These are phyloP conservation scores for Ips nitidus DNA, from an alignment of 1,140 invertebrate species.

Conservation along the genomic window DNA sequence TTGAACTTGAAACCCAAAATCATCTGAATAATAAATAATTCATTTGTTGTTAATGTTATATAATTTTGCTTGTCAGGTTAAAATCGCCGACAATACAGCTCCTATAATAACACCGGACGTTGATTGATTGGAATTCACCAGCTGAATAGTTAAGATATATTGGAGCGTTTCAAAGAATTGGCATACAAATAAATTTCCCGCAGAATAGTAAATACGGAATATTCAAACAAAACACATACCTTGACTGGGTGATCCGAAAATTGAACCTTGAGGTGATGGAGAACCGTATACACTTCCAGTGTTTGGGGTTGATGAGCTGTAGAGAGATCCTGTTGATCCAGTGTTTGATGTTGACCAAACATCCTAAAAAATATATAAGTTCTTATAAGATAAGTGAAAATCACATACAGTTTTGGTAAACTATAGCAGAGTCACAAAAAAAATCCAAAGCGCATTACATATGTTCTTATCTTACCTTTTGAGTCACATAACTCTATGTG, in stretches of 20 bases:
- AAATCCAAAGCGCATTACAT: neutral
- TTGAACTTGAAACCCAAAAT: too few species aligned
- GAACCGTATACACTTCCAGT: slow-evolving; percentile 50
- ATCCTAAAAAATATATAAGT: slow-evolving; percentile 21
- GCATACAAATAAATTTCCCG: neutral
- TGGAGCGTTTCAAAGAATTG: neutral
- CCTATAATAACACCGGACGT: neutral
- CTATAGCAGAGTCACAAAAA: too few species aligned
- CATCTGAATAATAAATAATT: too few species aligned
- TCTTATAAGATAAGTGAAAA: neutral
- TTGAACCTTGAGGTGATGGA: slow-evolving; percentile 49
- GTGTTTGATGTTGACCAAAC: slow-evolving; percentile 31
- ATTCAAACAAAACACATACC: slow-evolving; percentile 21
- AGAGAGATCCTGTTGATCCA: slow-evolving; percentile 49
- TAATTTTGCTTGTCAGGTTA: neutral
- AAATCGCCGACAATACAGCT: neutral
- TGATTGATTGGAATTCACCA: neutral
- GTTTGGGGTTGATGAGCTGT: slow-evolving; percentile 51
- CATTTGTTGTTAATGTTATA: too few species aligned
- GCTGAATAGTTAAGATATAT: neutral
- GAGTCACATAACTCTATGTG: too few species aligned
- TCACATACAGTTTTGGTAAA: neutral
- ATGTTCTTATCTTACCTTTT: too few species aligned
- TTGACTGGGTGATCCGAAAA: slow-evolving; percentile 52
- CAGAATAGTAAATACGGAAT: neutral